A percentile compares a stretch with the other conserved stretches of the same genome.
These are phyloP conservation scores for Atherix ibis DNA, from an alignment of 2,888 invertebrate species.

Conservation along the genomic window DNA sequence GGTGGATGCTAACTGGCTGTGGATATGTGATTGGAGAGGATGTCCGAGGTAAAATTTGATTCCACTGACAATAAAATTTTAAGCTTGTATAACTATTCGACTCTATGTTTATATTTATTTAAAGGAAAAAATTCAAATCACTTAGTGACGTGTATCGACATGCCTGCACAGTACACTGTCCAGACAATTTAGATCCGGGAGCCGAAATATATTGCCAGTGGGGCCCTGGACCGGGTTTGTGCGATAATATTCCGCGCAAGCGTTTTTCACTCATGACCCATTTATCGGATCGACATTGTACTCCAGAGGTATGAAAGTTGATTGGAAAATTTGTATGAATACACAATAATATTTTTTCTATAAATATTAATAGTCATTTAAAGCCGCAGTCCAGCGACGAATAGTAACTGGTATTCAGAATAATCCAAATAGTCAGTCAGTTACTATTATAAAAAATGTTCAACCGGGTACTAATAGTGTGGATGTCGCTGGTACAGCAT, in stretches of 20 bases:
- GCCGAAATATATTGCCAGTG: slow-evolving; percentile 78
- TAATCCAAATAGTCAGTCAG: slow-evolving; percentile 21
- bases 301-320: slow-evolving; percentile 45
- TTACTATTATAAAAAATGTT: slow-evolving; percentile 30
- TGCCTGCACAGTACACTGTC: slow-evolving; percentile 72
- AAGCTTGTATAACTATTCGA: neutral
- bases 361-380: slow-evolving; percentile 18
- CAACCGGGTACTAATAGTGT: slow-evolving; percentile 17
- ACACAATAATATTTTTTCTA: slow-evolving; percentile 4
- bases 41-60: slow-evolving; percentile 44
- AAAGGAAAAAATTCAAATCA: slow-evolving; percentile 48
- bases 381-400: slow-evolving; percentile 24
- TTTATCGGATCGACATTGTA: slow-evolving; percentile 87
- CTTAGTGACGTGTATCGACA: slow-evolving; percentile 74
- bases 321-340: neutral
- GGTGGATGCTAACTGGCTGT: slow-evolving; percentile 34
- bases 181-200: slow-evolving; percentile 40
- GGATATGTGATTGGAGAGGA: slow-evolving; percentile 87
- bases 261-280: slow-evolving; percentile 95
- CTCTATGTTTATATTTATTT: neutral
- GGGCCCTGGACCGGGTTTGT: slow-evolving; percentile 47
- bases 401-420: slow-evolving; percentile 22
- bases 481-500: slow-evolving; percentile 15
- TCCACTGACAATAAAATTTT: neutral
- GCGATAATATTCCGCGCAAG: slow-evolving; percentile 77